Evolutionary conservation across 2,888 invertebrate species (phyloP).

Genomic region (Hirtodrosophila histrioides): DNA sequence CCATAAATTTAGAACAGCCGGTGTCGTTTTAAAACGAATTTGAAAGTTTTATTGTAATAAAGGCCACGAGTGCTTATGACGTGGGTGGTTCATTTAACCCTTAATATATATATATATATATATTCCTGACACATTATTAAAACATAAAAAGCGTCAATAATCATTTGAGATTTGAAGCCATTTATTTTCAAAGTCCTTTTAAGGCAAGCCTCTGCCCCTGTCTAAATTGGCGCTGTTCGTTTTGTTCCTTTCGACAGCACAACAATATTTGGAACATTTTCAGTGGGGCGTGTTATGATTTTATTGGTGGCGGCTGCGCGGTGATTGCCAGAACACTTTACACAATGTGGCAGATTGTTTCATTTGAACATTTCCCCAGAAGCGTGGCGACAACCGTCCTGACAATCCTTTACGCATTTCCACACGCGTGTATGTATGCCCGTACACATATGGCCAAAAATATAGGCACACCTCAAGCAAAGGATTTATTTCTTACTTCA

Average conservation of each 20-base stretch:
- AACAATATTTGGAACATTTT: constrained; percentile 58
- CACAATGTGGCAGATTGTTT: constrained; percentile 76
- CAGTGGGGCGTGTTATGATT: constrained; percentile 59
- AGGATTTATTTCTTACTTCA: too few relatives aligned
- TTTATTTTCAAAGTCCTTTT: constrained; percentile 66
- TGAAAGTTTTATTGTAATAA: constrained; percentile 77
- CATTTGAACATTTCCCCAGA: constrained; percentile 71
- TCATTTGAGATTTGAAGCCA: constrained; percentile 76
- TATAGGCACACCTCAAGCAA: too few relatives aligned
- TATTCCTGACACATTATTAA: constrained; percentile 76
- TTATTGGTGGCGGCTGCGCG: constrained; percentile 54
- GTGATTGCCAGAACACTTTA: constrained; percentile 67
- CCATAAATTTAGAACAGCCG: constrained; percentile 74
- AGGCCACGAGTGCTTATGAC: constrained; percentile 71
- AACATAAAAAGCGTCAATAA: constrained; percentile 81
- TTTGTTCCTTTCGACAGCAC: constrained; percentile 36
- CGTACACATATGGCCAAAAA: background rate
- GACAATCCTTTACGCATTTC: constrained; percentile 72
- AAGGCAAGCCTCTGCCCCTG: constrained; percentile 3
- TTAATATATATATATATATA: constrained; percentile 60
- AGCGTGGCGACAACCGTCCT: constrained; percentile 58
- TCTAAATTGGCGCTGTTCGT: constrained; percentile 33
- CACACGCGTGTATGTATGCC: constrained; percentile 31
- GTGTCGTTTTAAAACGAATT: constrained; percentile 76
- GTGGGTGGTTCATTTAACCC: constrained; percentile 70